Base-by-base conservation (phyloP, 2,888 invertebrate genomes). In the Tipula vernalis region DNA sequence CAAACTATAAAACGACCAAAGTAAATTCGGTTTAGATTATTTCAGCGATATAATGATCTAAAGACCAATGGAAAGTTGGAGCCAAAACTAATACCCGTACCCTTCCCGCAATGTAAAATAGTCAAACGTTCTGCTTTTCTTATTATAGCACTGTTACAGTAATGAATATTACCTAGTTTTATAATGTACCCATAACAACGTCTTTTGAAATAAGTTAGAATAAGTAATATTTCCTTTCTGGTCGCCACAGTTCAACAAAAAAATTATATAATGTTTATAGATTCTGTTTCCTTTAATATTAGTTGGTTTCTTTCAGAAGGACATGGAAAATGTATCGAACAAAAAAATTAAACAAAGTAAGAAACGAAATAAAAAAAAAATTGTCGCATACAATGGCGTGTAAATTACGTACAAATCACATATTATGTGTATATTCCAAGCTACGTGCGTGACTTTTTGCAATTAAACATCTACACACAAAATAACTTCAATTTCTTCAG, bases 341-440 rank as follows among this genome's bases (percentile, higher is more conserved):
- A 5, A 84, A 84, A 84, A n/a, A 15, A 84, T 84, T n/a, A n/a
- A n/a, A 39, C 5, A 83, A 15, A 71, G 44, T 28, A 28, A 57
- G 2, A 71, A 71, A 84, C 0, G 36, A 83, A 36, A 36, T 2
- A 84, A 39, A 39, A 84, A 39, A 39, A 36, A 84, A 84, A 36
- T 84, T 84, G 84, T 84, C 84, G 84, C 84, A 84, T 84, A 39
- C 84, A 39, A 84, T 84, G 84, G 84, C 84, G 84, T 84, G 84
- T 39, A 84, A 84, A 84, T 84, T 84, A 84, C 39, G 39, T 84
- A 84, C 84, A 84, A 84, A 84, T 84, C 84, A 84, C 39, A 84
- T 84, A 39, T 83, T 83, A 83, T 83, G n/a, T 36, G 36, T 83
- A 36, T 28, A 28, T 28, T 0, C 3, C 5, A n/a, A 71, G 28